Conservation (phyloP, 2,888 invertebrate species). For the Acanthosoma haemorrhoidale region DNA sequence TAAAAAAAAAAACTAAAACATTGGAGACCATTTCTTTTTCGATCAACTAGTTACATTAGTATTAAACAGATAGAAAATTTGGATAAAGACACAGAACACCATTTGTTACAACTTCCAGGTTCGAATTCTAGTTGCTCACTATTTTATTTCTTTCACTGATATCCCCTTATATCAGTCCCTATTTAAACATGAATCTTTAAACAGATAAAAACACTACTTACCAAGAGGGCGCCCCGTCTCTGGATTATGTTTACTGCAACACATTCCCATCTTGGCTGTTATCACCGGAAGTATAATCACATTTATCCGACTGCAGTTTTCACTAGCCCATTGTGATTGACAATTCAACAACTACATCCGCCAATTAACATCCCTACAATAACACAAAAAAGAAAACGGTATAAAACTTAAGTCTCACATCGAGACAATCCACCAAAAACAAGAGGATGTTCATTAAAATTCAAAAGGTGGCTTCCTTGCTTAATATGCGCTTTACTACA, state of each 20-base stretch:
- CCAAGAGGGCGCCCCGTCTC: constrained; percentile 63
- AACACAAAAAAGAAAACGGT: background rate
- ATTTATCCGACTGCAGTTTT: background rate
- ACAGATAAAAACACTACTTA: constrained; percentile 43
- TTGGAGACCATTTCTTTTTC: no score
- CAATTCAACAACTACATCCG: background rate
- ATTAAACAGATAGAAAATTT: no score
- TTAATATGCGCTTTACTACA: constrained; percentile 15
- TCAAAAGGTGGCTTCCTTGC: background rate
- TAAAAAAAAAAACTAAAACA: no score
- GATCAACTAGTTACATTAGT: no score
- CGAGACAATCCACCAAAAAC: constrained; percentile 7
- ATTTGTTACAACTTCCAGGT: no score
- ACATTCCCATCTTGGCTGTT: constrained; percentile 64
- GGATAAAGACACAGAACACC: no score
- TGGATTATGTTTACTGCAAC: constrained; percentile 74
- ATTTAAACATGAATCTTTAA: no score
- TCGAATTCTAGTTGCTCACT: no score
- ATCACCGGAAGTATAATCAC: background rate
- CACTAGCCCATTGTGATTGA: constrained; percentile 21
- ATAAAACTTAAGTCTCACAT: background rate
- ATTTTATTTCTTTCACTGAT: no score
- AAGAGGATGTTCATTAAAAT: constrained; percentile 16
- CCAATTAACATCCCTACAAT: background rate
- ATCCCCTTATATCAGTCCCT: no score